phyloP scores from a whole-genome alignment of 2,113 vertebrate genomes.

The Pygoscelis antarcticus region DNA sequence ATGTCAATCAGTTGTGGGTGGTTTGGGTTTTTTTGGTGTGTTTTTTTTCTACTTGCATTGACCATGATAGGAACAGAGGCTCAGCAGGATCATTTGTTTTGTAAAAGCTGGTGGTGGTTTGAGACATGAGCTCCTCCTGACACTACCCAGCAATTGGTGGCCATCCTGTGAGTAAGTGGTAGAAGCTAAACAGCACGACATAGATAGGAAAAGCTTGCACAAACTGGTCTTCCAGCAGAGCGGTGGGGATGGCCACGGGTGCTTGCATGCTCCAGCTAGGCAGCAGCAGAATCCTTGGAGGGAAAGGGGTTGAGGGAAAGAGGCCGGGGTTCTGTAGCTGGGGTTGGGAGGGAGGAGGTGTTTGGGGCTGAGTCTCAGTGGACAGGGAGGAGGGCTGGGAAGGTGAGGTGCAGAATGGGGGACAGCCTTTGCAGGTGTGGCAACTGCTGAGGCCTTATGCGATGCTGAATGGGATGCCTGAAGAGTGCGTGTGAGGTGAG shows the following conservation, averaged over 20 bases:
- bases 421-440: neutral
- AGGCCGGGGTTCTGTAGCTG: neutral
- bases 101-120: neutral
- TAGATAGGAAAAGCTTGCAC: neutral
- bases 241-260: neutral
- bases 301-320: neutral
- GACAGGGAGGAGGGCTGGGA: neutral
- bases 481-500: neutral
- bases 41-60: neutral
- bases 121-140: neutral
- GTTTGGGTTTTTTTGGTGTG: neutral
- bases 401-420: neutral
- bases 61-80: neutral
- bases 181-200: rapidly evolving
- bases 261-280: neutral
- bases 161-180: neutral
- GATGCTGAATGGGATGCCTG: neutral
- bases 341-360: rapidly evolving
- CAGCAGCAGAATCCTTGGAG: neutral
- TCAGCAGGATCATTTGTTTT: neutral
- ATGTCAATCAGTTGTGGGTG: neutral
- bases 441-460: rapidly evolving
- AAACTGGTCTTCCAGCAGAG: rapidly evolving
- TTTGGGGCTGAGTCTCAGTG: neutral
- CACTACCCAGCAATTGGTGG: neutral